Evolutionary conservation across 2,797 vertebrate genomes (phyloP).

Genomic region (Harpagifer antarcticus): DNA sequence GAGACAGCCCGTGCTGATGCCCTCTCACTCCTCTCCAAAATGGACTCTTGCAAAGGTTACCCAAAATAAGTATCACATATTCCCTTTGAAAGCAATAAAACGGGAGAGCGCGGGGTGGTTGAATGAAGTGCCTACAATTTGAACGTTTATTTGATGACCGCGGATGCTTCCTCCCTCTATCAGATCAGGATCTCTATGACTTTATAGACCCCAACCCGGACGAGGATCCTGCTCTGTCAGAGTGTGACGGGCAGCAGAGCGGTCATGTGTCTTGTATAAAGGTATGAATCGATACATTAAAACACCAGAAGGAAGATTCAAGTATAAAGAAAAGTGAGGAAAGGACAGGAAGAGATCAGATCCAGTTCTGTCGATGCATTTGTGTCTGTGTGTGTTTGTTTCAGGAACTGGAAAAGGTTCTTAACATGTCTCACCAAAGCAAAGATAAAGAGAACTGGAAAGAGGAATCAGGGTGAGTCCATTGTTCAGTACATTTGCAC

Average conservation of each 20-base stretch:
- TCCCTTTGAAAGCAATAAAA: slow-evolving; percentile 68
- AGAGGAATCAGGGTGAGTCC: slow-evolving; percentile 91
- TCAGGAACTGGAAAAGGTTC: slow-evolving; percentile 92
- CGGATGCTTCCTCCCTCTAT: slow-evolving; percentile 81
- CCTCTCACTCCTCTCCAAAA: slow-evolving; percentile 89
- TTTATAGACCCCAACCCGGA: slow-evolving; percentile 92
- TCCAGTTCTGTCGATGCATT: background rate
- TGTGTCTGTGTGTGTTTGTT: slow-evolving; percentile 36
- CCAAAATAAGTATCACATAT: slow-evolving; percentile 74
- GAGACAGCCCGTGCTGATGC: slow-evolving; percentile 93
- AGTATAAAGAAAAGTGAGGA: too few species aligned
- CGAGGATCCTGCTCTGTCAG: slow-evolving; percentile 90
- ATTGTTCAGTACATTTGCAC: background rate
- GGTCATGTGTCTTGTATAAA: slow-evolving; percentile 91
- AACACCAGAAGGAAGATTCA: background rate
- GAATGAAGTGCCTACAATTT: slow-evolving; percentile 76
- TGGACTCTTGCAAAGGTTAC: slow-evolving; percentile 87
- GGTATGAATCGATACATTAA: slow-evolving; percentile 77
- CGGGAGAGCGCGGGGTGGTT: slow-evolving; percentile 61
- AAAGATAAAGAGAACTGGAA: slow-evolving; percentile 91
- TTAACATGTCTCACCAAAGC: slow-evolving; percentile 90
- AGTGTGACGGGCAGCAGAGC: slow-evolving; percentile 88
- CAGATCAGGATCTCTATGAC: slow-evolving; percentile 92
- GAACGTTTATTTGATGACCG: slow-evolving; percentile 71
- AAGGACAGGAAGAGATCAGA: too few species aligned